Evolutionary conservation across 1,140 invertebrate species (phyloP).

Genomic region (Arion vulgaris): DNA sequence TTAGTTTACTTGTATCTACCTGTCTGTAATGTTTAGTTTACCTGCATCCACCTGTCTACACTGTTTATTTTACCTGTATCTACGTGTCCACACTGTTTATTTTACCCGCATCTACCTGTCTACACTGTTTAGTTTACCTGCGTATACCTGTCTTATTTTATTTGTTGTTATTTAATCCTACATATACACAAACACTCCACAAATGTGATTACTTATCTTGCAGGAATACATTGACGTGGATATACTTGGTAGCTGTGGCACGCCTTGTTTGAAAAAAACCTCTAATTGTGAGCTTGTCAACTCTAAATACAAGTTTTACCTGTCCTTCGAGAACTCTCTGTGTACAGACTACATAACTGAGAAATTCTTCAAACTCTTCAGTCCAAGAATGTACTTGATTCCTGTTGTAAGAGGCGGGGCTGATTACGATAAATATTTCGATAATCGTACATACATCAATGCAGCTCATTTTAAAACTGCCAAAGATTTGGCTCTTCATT

Average conservation of each 20-base stretch:
- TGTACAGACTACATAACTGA: conserved; percentile 85
- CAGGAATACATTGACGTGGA: conserved; percentile 23
- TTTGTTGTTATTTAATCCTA: too few relatives aligned
- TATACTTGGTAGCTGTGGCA: background rate
- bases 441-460: conserved; percentile 74
- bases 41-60: too few relatives aligned
- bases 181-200: too few relatives aligned
- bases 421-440: conserved; percentile 76
- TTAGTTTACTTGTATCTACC: too few relatives aligned
- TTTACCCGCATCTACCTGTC: too few relatives aligned
- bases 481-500: conserved; percentile 34
- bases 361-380: conserved; percentile 81
- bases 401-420: conserved; percentile 81
- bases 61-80: too few relatives aligned
- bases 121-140: too few relatives aligned
- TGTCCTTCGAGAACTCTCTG: conserved; percentile 78
- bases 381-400: conserved; percentile 72
- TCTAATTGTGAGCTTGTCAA: conserved; percentile 22
- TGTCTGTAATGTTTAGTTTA: too few relatives aligned
- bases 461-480: conserved; percentile 32
- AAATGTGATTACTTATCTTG: background rate
- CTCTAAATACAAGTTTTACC: conserved; percentile 65
- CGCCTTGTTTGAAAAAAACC: background rate
- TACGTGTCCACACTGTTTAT: too few relatives aligned
- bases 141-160: too few relatives aligned